Evolutionary conservation across 2,888 invertebrate species (phyloP).

Genomic region (Candidula unifasciata): DNA sequence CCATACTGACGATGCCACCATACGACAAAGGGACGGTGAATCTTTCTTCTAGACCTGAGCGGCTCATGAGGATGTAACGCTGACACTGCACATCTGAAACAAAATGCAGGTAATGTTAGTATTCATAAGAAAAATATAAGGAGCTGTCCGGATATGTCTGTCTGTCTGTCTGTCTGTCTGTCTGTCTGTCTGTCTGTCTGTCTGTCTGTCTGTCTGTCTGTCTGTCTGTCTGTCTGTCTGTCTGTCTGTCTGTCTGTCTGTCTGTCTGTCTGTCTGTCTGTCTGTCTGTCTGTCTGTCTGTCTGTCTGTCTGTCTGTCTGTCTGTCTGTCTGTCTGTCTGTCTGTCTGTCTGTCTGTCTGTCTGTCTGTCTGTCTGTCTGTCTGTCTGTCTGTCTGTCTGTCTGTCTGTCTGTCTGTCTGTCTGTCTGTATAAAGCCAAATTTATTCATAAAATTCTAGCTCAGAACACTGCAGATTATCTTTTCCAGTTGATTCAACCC

Average conservation of each 20-base stretch:
- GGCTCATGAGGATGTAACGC: background rate
- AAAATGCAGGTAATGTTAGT: background rate
- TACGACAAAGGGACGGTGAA: background rate
- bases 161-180: background rate
- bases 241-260: background rate
- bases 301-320: background rate
- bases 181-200: background rate
- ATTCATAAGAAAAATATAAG: too few species aligned
- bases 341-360: background rate
- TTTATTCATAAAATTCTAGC: too few species aligned
- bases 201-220: background rate
- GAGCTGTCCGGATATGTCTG: too few species aligned
- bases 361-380: background rate
- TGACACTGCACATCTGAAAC: constrained; percentile 21
- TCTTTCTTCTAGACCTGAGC: background rate
- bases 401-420: background rate
- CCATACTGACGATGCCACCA: constrained; percentile 35
- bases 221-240: background rate
- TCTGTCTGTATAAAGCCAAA: too few species aligned
- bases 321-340: background rate
- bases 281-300: constrained; percentile 1
- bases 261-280: constrained; percentile 8
- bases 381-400: background rate
- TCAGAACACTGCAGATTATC: too few species aligned
- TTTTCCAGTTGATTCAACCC: too few species aligned